These are phyloP conservation scores for Sapajus apella DNA, from an alignment of 2,113 vertebrate species.

Conservation along the genomic window DNA sequence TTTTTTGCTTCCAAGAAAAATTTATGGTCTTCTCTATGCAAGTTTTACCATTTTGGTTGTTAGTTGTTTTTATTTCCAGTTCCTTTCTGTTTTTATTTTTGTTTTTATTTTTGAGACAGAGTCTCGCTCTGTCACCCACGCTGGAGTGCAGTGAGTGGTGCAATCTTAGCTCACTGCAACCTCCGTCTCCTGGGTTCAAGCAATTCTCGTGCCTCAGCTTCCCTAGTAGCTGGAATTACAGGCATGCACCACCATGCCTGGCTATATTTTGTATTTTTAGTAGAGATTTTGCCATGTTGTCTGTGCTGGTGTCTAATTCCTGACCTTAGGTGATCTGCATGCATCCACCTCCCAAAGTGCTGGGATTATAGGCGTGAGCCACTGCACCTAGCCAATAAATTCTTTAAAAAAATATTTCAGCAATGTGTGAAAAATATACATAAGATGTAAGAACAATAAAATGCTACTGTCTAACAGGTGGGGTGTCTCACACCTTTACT, in stretches of 20 bases:
- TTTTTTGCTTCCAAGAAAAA: not conserved
- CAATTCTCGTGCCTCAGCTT: not conserved
- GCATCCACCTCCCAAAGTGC: not conserved
- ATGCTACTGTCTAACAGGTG: too few relatives aligned
- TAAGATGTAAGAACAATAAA: too few relatives aligned
- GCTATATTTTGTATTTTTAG: not conserved
- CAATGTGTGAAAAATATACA: too few relatives aligned
- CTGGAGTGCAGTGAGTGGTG: not conserved
- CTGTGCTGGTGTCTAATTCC: not conserved
- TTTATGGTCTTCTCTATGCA: not conserved
- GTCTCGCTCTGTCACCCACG: not conserved
- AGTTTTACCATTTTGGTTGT: not conserved
- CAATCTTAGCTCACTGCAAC: not conserved
- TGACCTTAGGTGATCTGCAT: fast-evolving
- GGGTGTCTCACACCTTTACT: not conserved
- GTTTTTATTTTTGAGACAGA: too few relatives aligned
- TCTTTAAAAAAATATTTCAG: too few relatives aligned
- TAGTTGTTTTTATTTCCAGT: not conserved
- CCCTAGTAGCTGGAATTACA: not conserved
- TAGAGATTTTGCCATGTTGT: not conserved
- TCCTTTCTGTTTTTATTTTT: not conserved
- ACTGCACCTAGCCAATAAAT: not conserved
- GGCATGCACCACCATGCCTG: not conserved
- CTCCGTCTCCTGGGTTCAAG: not conserved
- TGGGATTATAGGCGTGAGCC: not conserved